phyloP scores from a whole-genome alignment of 1,140 invertebrate species.

The Panagrolaimus sp. region DNA sequence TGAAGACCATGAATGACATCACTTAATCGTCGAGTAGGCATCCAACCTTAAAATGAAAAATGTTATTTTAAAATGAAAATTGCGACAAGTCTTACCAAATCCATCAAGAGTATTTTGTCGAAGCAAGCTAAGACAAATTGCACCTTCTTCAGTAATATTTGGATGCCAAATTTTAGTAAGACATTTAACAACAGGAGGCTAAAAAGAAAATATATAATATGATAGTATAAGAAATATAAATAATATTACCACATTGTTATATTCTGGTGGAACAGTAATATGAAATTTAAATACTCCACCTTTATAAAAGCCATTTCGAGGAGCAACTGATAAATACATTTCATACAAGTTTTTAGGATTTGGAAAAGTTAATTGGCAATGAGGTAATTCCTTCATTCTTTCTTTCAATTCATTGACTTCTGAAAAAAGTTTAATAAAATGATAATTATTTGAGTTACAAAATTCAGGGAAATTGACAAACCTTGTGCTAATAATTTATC shows the following conservation, averaged over 20 bases:
- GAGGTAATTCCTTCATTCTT: constrained; percentile 68
- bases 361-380: constrained; percentile 72
- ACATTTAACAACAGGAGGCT: constrained; percentile 87
- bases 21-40: constrained; percentile 80
- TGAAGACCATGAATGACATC: constrained; percentile 92
- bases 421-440: constrained; percentile 63
- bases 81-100: constrained; percentile 64
- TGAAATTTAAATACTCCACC: constrained; percentile 79
- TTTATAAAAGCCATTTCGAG: constrained; percentile 82
- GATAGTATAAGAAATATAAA: too few species aligned
- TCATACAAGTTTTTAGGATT: constrained; percentile 75
- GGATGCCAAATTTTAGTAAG: constrained; percentile 87
- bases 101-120: constrained; percentile 85
- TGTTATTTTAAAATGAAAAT: neutral
- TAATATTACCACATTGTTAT: constrained; percentile 80
- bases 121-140: constrained; percentile 80
- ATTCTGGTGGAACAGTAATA: constrained; percentile 81
- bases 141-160: constrained; percentile 84
- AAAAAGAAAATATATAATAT: constrained; percentile 61
- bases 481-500: constrained; percentile 78
- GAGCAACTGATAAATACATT: constrained; percentile 73
- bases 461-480: constrained; percentile 54
- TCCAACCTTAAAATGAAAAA: constrained; percentile 74
- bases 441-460: constrained; percentile 24
- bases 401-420: constrained; percentile 84